phyloP scores from a whole-genome alignment of 2,113 vertebrate species.

The Tupaia tana region DNA sequence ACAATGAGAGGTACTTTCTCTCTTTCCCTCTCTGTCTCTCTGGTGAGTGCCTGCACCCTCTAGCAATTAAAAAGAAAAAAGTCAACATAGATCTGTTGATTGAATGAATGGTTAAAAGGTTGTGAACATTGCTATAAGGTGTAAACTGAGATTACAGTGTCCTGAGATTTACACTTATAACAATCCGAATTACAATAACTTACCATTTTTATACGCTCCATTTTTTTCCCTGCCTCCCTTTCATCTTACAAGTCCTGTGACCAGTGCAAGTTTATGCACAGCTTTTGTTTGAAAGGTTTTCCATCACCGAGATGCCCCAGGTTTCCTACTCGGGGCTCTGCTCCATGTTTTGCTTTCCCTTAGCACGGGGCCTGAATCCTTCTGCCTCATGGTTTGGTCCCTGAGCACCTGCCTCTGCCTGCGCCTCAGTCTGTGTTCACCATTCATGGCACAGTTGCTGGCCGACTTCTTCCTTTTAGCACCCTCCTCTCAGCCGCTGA shows the following conservation, averaged over 20 bases:
- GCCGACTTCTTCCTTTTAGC: neutral
- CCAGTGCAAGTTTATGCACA: neutral
- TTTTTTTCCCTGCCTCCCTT: neutral
- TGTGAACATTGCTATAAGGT: neutral
- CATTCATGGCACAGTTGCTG: neutral
- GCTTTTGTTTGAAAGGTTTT: neutral
- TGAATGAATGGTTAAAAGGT: neutral
- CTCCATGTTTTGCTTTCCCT: neutral
- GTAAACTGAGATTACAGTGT: neutral
- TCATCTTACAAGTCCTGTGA: neutral
- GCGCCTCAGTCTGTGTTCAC: neutral
- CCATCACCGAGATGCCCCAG: neutral
- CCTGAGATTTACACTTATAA: neutral
- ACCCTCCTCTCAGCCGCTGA: neutral
- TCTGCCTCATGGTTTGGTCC: neutral
- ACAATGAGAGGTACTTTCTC: no score
- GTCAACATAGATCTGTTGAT: neutral
- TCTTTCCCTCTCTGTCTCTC: no score
- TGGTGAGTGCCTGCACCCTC: no score
- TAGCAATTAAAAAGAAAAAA: neutral
- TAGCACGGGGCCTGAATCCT: neutral
- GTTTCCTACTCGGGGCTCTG: neutral
- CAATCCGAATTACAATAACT: neutral
- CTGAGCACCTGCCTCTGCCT: neutral
- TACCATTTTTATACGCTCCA: neutral